Base-by-base conservation (phyloP, 2,888 invertebrate species). In the Arge pagana region DNA sequence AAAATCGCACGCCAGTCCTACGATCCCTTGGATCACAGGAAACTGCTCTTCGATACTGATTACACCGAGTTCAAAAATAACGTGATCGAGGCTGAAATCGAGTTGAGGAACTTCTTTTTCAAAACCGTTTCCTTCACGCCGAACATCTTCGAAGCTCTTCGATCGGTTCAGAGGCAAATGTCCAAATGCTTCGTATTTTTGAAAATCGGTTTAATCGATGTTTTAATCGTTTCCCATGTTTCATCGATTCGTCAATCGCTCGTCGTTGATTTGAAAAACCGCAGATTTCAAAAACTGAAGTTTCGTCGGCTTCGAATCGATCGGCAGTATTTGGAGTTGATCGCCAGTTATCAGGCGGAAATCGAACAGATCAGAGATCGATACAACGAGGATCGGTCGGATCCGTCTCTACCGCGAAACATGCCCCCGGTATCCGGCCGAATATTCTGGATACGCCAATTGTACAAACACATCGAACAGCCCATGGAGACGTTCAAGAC, bases 371-470 rank as follows among this genome's bases (percentile, higher is more conserved):
- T 89, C 4, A 81, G 89, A 30, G 90, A 90, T 74, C 81, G 85
- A 50, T 93, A 93, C 66, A 90, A 92, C 57, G 87, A 88, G 69
- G 85, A 87, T 60, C 82, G 90, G 62, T 86, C 87, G 51, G 81
- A 85, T 59, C 91, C 93, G 0, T 83, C 85, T 1, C 71, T 91
- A 7, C 84, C 90, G 0, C 79, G 88, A 51, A 88, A 89, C 67
- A 83, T 88, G 80, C 90, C 93, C 2, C 90, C 92, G 0, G 85
- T 90, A 11, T 81, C 89, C 11, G 93, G 92, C 3, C 82, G 91
- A 65, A 85, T 94, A 15, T 81, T 85, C 70, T 94, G 94, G 93
- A 88, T 91, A 59, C 80, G 92, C 53, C 89, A 90, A 63, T 83
- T 92, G 53, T 86, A 87, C 62, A 82, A 82, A 53, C 84, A 86